Conservation (phyloP, 2,888 invertebrate species). For the Drosophila planitibia region DNA sequence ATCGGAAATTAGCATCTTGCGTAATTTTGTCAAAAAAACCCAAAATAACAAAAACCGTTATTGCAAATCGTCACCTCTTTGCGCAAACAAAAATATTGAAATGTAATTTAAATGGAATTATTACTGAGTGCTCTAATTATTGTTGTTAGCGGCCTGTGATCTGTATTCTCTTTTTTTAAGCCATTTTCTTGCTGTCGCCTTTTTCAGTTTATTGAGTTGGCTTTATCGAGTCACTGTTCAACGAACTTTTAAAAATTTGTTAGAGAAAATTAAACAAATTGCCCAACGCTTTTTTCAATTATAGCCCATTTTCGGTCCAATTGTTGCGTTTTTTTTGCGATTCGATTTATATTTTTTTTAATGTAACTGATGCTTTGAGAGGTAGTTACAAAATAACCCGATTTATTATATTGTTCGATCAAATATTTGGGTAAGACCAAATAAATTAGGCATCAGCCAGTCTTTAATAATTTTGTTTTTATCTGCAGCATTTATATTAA, state of each 20-base stretch:
- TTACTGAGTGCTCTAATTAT: constrained; percentile 26
- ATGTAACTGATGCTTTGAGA: neutral
- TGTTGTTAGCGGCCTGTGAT: constrained; percentile 31
- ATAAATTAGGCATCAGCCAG: neutral
- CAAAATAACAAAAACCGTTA: constrained; percentile 20
- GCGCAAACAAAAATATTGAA: constrained; percentile 32
- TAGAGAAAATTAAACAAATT: constrained; percentile 28
- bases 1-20: constrained; percentile 59
- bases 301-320: constrained; percentile 32
- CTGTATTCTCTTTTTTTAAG: constrained; percentile 27
- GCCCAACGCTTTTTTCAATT: constrained; percentile 43
- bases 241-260: constrained; percentile 25
- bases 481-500: neutral
- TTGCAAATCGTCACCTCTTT: constrained; percentile 42
- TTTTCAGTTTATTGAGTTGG: constrained; percentile 42
- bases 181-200: constrained; percentile 9
- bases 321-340: constrained; percentile 11
- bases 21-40: constrained; percentile 44
- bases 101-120: constrained; percentile 49
- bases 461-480: neutral
- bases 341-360: constrained; percentile 32
- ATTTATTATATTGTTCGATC: neutral
- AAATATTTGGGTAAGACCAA: neutral
- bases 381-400: neutral
- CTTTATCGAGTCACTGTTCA: constrained; percentile 35